A percentile compares a stretch with the other conserved stretches of the same genome.
phyloP scores from a whole-genome alignment of 1,140 invertebrate species.

The Subanguina moxae region DNA sequence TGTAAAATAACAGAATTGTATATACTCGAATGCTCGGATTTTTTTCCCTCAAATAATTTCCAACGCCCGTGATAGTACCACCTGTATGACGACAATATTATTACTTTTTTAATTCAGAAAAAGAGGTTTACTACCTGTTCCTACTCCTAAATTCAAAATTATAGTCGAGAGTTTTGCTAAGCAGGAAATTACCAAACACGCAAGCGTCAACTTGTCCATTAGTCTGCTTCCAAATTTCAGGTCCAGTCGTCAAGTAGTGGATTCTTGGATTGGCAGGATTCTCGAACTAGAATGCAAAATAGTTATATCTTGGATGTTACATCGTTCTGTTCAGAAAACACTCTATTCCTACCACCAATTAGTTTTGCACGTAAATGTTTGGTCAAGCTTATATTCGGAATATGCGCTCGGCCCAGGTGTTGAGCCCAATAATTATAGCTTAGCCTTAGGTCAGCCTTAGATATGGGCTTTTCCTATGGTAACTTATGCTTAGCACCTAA shows the following conservation, averaged over 20 bases:
- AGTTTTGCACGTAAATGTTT: too few species aligned
- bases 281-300: constrained; percentile 48
- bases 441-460: too few species aligned
- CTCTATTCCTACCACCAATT: too few species aligned
- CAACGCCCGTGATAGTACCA: constrained; percentile 52
- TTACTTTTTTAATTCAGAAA: constrained; percentile 6
- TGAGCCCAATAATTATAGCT: too few species aligned
- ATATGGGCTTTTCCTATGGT: not conserved
- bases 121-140: constrained; percentile 52
- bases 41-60: constrained; percentile 45
- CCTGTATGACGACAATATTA: not conserved
- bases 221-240: constrained; percentile 57
- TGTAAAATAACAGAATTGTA: constrained; percentile 9
- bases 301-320: too few species aligned
- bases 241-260: constrained; percentile 56
- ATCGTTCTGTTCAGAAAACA: too few species aligned
- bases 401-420: too few species aligned
- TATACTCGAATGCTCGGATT: constrained; percentile 47
- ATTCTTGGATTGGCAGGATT: constrained; percentile 55
- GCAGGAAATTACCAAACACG: constrained; percentile 40
- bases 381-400: too few species aligned
- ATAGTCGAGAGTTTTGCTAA: too few species aligned
- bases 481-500: too few species aligned
- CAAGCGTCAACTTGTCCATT: constrained; percentile 52
- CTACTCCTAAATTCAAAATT: constrained; percentile 27